A percentile compares a stretch with the other conserved stretches of the same genome.
These are phyloP conservation scores for Periplaneta americana DNA, from an alignment of 1,140 invertebrate genomes.

Conservation along the genomic window DNA sequence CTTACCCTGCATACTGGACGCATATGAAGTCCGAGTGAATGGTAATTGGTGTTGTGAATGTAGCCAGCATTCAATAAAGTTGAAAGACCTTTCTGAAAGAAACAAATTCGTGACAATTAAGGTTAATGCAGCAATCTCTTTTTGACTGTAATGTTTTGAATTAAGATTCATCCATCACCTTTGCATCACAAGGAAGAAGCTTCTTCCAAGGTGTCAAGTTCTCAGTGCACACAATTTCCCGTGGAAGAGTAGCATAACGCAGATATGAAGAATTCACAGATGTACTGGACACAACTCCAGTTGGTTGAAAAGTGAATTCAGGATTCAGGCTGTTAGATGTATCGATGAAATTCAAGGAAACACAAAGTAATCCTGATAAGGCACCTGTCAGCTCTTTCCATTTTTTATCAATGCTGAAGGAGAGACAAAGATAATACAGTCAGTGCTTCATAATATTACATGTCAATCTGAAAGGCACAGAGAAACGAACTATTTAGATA, in stretches of 20 bases:
- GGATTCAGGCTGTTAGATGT: constrained; percentile 81
- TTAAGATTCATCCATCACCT: constrained; percentile 36
- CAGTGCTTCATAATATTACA: too few species aligned
- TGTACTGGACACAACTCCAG: constrained; percentile 52
- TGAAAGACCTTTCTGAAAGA: constrained; percentile 66
- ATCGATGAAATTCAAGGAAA: constrained; percentile 94
- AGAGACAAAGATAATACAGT: not conserved
- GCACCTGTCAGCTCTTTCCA: constrained; percentile 87
- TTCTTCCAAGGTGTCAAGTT: constrained; percentile 99
- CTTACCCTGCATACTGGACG: constrained; percentile 67
- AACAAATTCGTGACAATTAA: not conserved
- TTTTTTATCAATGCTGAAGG: constrained; percentile 59
- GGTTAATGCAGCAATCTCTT: too few species aligned
- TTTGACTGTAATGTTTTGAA: not conserved
- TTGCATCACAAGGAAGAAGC: constrained; percentile 85
- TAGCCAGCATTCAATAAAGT: constrained; percentile 84
- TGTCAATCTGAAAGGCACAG: too few species aligned
- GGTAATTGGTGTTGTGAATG: constrained; percentile 90
- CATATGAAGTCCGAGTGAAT: constrained; percentile 84
- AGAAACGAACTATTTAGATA: too few species aligned
- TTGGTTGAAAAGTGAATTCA: constrained; percentile 73
- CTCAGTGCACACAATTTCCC: constrained; percentile 97
- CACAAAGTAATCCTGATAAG: constrained; percentile 90
- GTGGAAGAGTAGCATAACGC: constrained; percentile 82
- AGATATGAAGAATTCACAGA: constrained; percentile 50